Evolutionary conservation across 2,888 invertebrate genomes (phyloP).

Genomic region (Catocala fraxini): DNA sequence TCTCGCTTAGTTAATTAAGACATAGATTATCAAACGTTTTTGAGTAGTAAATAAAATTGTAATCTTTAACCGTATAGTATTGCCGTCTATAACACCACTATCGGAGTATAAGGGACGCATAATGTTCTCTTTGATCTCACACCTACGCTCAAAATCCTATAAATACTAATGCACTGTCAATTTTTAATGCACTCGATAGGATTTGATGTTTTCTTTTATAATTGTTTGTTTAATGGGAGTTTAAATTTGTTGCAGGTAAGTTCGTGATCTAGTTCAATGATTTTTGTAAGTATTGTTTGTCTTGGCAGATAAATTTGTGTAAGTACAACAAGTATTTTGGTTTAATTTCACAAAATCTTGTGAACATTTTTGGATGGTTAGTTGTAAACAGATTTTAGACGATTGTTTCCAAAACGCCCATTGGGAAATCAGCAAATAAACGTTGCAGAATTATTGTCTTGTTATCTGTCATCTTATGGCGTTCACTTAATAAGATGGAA

Average conservation of each 20-base stretch:
- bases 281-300: slow-evolving; percentile 30
- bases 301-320: background rate
- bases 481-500: too few species aligned
- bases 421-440: slow-evolving; percentile 6
- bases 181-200: slow-evolving; percentile 80
- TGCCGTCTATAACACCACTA: slow-evolving; percentile 85
- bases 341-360: background rate
- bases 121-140: slow-evolving; percentile 82
- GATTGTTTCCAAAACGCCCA: slow-evolving; percentile 5
- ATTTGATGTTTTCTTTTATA: slow-evolving; percentile 44
- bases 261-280: slow-evolving; percentile 25
- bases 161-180: slow-evolving; percentile 85
- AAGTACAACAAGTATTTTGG: too few species aligned
- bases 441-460: slow-evolving; percentile 2
- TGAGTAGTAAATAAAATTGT: slow-evolving; percentile 86
- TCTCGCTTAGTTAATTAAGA: slow-evolving; percentile 87
- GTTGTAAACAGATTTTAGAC: background rate
- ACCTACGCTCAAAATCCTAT: slow-evolving; percentile 75
- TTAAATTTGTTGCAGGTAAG: slow-evolving; percentile 69
- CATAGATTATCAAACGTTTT: slow-evolving; percentile 87
- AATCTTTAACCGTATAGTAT: slow-evolving; percentile 80
- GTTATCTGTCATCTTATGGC: background rate
- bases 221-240: slow-evolving; percentile 59
- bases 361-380: background rate
- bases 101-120: slow-evolving; percentile 78